Base-by-base conservation (phyloP, 2,113 vertebrate species). In the Rhombomys opimus region DNA sequence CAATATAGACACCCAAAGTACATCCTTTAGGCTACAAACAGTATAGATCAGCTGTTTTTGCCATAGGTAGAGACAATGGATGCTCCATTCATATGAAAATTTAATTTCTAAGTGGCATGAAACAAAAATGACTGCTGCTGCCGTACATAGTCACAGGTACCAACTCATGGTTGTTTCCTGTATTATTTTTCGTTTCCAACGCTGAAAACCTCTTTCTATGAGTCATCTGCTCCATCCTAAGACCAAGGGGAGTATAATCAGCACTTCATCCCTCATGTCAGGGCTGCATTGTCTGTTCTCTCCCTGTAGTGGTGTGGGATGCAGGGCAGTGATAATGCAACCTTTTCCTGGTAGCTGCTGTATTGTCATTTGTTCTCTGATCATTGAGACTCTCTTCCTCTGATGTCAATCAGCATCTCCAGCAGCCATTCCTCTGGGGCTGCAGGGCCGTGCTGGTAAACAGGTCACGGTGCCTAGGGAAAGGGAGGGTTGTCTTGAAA, bases 41-140 rank as follows among this genome's bases (percentile, higher is more conserved):
- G 4, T 78, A 84, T 87, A 32, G n/a, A 59, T 57, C n/a, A 32
- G 68, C 18, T 82, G 5, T 61, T 94, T 94, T 84, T 67, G 11
- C 38, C 22, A 9, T 59, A 35, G 20, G 73, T 94, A 7, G 13
- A 91, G 89, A 95, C 50, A 82, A 54, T 32, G n/a, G 92, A 57
- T 76, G 23, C n/a, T 95, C 23, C 41, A 32, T 30, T 86, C 54
- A 70, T 92, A 35, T 88, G 4, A 70, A 93, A 85, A 87, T 17
- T 27, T 38, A 80, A 85, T 15, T 70, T 95, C 81, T 50, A 80
- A 1, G 70, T 96, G 61, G 4, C 9, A 59, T 59, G 5, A 87
- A 50, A 41, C 63, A 38, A 57, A 68, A 90, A 67, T 57, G 32
- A 65, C 70, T 46, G 32, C 22, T 78, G 68, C 22, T 85, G 12